Evolutionary conservation across 1,140 invertebrate species (phyloP).

Genomic region (Drosophila cardini): DNA sequence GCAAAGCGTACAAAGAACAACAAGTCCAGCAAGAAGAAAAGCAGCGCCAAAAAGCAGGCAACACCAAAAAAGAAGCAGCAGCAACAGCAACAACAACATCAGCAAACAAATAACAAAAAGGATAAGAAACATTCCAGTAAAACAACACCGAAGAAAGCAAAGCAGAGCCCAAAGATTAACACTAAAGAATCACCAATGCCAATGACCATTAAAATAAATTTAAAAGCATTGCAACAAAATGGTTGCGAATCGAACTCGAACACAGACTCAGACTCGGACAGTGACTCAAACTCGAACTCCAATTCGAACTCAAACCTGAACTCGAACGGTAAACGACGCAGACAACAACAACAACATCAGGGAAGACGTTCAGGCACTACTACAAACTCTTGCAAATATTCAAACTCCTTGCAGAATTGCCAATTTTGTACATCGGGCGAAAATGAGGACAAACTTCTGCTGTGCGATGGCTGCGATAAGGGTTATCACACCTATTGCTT

Average conservation of each 20-base stretch:
- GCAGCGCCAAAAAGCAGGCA: conserved; percentile 62
- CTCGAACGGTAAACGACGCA: conserved; percentile 14
- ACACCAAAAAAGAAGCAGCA: conserved; percentile 48
- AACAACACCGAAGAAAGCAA: conserved; percentile 35
- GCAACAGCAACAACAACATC: conserved; percentile 18
- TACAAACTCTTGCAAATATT: conserved; percentile 83
- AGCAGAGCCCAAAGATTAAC: conserved; percentile 22
- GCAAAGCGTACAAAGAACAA: conserved; percentile 61
- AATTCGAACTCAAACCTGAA: conserved; percentile 40
- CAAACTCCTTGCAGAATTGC: conserved; percentile 92
- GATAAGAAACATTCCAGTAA: conserved; percentile 17
- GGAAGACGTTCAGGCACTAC: conserved; percentile 68
- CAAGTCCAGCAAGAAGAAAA: conserved; percentile 60
- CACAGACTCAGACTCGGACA: neutral
- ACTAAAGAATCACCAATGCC: conserved; percentile 1
- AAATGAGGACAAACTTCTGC: conserved; percentile 96
- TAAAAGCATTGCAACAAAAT: conserved; percentile 54
- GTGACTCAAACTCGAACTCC: conserved; percentile 6
- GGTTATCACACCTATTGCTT: conserved; percentile 99
- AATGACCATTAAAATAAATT: conserved; percentile 71
- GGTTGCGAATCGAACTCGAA: conserved; percentile 20
- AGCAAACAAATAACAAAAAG: conserved; percentile 35
- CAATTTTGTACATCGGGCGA: conserved; percentile 98
- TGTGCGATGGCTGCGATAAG: conserved; percentile 99
- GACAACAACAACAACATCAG: conserved; percentile 48